phyloP scores from a whole-genome alignment of 1,140 invertebrate species.

The Dendroctonus ponderosae region DNA sequence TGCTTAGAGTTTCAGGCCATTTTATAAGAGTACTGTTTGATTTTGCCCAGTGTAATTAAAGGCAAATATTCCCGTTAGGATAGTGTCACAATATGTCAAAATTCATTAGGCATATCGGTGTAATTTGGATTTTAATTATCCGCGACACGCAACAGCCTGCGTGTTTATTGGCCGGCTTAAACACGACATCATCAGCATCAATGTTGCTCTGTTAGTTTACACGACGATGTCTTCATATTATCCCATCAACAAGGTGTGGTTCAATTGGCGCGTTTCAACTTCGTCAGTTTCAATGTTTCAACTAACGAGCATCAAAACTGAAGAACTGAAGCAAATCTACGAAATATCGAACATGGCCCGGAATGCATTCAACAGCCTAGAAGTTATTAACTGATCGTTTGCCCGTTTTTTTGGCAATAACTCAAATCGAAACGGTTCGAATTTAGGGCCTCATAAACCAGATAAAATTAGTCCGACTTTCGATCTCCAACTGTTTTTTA shows the following conservation, averaged over 20 bases:
- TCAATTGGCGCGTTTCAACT: not conserved
- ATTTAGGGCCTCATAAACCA: constrained; percentile 25
- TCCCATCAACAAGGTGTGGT: not conserved
- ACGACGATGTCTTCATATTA: not conserved
- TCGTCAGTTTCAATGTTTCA: no score
- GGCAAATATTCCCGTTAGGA: not conserved
- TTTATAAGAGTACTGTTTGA: no score
- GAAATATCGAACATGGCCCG: no score
- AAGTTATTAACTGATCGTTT: constrained; percentile 1
- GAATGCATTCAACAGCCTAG: not conserved
- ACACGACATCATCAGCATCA: constrained; percentile 6
- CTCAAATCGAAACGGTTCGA: constrained; percentile 17
- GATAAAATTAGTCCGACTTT: constrained; percentile 11
- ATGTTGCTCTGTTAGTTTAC: constrained; percentile 8
- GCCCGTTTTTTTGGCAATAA: constrained; percentile 28
- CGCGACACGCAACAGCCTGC: constrained; percentile 14
- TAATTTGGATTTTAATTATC: constrained; percentile 15
- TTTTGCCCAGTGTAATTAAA: not conserved
- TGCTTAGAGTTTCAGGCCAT: no score
- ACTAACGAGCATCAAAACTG: no score
- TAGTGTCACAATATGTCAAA: constrained; percentile 17
- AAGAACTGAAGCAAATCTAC: no score
- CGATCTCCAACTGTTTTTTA: constrained; percentile 23
- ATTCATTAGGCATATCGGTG: constrained; percentile 14
- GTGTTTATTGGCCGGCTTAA: constrained; percentile 19